phyloP scores from a whole-genome alignment of 1,140 invertebrate genomes.

The Halyomorpha halys region DNA sequence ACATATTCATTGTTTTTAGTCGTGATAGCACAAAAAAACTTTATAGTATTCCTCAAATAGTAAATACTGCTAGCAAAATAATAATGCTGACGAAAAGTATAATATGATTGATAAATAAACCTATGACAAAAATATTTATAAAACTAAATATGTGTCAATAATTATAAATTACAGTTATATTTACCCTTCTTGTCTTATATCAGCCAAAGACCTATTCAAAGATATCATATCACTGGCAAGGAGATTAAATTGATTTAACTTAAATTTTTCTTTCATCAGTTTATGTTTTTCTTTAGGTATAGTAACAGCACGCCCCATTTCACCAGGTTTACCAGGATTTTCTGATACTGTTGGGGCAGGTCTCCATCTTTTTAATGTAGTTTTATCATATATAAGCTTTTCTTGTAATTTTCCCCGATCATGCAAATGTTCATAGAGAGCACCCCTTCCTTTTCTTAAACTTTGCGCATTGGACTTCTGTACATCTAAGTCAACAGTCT shows the following conservation, averaged over 20 bases:
- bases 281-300: conserved; percentile 74
- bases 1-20: too few species aligned
- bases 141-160: too few species aligned
- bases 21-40: too few species aligned
- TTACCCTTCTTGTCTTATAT: conserved; percentile 85
- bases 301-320: conserved; percentile 79
- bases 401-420: conserved; percentile 29
- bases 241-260: conserved; percentile 97
- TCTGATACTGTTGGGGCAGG: conserved; percentile 56
- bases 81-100: too few species aligned
- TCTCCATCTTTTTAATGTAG: conserved; percentile 57
- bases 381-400: conserved; percentile 37
- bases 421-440: conserved; percentile 30
- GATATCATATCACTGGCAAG: conserved; percentile 96
- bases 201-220: conserved; percentile 86
- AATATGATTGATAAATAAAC: too few species aligned
- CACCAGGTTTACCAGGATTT: conserved; percentile 63
- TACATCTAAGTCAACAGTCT: neutral
- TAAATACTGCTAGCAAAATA: too few species aligned
- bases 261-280: conserved; percentile 89
- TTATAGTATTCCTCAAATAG: too few species aligned
- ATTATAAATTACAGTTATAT: conserved; percentile 33
- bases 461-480: neutral
- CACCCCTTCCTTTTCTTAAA: conserved; percentile 30
- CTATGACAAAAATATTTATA: too few species aligned